Evolutionary conservation across 2,888 invertebrate genomes (phyloP).

Genomic region (Salpingus planirostris): DNA sequence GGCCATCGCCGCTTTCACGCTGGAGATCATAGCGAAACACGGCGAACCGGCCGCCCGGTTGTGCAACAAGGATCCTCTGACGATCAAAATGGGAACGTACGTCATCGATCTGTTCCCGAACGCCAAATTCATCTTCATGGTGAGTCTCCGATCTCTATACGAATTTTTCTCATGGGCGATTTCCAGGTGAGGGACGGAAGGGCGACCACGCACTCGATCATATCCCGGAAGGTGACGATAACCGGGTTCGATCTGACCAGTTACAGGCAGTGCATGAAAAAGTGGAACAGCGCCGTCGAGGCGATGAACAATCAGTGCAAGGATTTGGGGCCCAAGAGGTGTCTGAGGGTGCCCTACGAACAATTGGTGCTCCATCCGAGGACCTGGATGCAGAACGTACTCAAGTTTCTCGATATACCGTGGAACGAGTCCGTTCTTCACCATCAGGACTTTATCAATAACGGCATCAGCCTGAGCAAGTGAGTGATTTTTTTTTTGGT

Average conservation of each 20-base stretch:
- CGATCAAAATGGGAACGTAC: conserved; percentile 92
- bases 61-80: conserved; percentile 99
- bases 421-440: conserved; percentile 96
- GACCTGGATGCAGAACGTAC: conserved; percentile 78
- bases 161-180: too few species aligned
- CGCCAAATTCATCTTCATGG: conserved; percentile 96
- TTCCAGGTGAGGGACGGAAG: conserved; percentile 96
- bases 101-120: conserved; percentile 93
- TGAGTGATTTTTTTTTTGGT: conserved; percentile 44
- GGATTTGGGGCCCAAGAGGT: conserved; percentile 65
- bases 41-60: conserved; percentile 90
- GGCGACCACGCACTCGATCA: conserved; percentile 97
- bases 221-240: conserved; percentile 49
- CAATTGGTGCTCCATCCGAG: conserved; percentile 92
- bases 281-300: conserved; percentile 95
- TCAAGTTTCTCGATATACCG: conserved; percentile 80
- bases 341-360: conserved; percentile 90
- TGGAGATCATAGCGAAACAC: conserved; percentile 93
- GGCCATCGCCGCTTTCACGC: conserved; percentile 92
- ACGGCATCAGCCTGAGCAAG: conserved; percentile 93
- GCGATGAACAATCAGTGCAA: conserved; percentile 91
- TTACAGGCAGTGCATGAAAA: conserved; percentile 88
- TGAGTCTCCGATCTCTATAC: too few species aligned
- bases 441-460: conserved; percentile 96
- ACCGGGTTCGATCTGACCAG: conserved; percentile 86